phyloP scores from a whole-genome alignment of 1,140 invertebrate species.

The Carcinoscorpius rotundicauda region DNA sequence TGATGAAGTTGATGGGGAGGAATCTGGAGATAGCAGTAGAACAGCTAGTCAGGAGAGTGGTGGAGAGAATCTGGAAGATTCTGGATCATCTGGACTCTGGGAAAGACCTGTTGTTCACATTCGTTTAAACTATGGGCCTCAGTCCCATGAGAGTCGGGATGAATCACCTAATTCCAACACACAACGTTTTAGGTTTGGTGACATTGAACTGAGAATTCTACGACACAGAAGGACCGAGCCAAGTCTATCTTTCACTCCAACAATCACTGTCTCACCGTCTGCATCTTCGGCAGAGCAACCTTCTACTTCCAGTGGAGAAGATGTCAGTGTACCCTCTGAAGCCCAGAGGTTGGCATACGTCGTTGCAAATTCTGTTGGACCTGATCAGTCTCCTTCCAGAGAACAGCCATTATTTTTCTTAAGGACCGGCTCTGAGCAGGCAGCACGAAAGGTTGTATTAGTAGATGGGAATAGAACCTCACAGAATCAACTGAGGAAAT shows the following conservation, averaged over 20 bases:
- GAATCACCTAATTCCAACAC: constrained; percentile 26
- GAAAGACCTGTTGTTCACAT: constrained; percentile 9
- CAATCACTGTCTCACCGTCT: background rate
- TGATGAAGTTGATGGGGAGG: no score
- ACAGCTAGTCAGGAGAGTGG: no score
- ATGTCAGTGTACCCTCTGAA: background rate
- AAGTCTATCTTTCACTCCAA: no score
- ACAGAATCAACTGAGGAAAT: background rate
- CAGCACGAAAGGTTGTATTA: constrained; percentile 13
- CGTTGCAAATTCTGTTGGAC: background rate
- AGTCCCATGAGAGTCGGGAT: constrained; percentile 5
- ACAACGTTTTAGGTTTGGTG: constrained; percentile 11
- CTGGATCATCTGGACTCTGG: background rate
- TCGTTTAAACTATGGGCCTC: constrained; percentile 6
- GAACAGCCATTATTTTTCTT: constrained; percentile 14
- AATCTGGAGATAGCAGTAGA: no score
- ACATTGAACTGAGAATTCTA: constrained; percentile 10
- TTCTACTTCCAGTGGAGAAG: background rate
- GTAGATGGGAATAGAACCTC: constrained; percentile 3
- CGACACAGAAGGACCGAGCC: background rate
- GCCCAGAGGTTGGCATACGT: background rate
- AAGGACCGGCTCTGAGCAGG: constrained; percentile 1
- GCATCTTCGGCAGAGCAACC: background rate
- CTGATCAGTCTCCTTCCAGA: background rate
- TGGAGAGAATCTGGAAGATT: background rate